Conservation (phyloP, 1,140 invertebrate genomes). For the Drosophila leontia region DNA sequence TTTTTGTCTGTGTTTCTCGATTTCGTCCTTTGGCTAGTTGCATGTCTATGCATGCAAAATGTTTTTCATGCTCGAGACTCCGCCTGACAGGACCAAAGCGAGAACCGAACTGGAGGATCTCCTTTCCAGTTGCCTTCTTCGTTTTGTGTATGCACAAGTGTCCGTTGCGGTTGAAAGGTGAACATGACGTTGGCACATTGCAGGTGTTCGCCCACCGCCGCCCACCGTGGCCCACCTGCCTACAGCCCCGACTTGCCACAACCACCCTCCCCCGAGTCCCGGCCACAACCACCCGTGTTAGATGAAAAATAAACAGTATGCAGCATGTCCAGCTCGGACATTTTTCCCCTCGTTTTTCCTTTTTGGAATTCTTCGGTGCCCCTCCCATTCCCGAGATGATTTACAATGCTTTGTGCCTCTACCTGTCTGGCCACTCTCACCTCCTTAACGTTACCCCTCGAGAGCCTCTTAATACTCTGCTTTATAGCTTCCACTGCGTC, state of each 20-base stretch:
- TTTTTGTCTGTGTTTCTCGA: conserved; percentile 1
- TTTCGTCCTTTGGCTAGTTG: conserved; percentile 31
- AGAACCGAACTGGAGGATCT: conserved; percentile 27
- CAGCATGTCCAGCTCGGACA: conserved; percentile 47
- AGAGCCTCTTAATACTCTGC: not conserved
- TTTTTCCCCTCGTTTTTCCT: conserved; percentile 13
- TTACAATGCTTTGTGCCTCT: conserved; percentile 60
- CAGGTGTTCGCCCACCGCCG: conserved; percentile 17
- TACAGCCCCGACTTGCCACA: not conserved
- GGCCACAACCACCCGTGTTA: conserved; percentile 48
- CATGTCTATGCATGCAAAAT: conserved; percentile 76
- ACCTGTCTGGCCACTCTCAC: conserved; percentile 31
- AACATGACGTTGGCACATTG: conserved; percentile 62
- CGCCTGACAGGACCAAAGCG: not conserved
- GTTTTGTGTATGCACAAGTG: conserved; percentile 77
- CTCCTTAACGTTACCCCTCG: conserved; percentile 2
- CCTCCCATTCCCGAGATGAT: conserved; percentile 66
- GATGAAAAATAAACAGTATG: conserved; percentile 82
- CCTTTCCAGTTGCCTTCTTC: conserved; percentile 30
- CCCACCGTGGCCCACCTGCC: not conserved
- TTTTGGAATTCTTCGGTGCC: conserved; percentile 43
- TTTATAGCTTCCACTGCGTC: conserved; percentile 4
- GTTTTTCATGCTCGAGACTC: conserved; percentile 61
- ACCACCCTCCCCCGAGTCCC: not conserved
- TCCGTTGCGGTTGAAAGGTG: conserved; percentile 80